Base-by-base conservation (phyloP, 2,888 invertebrate species). In the Rambutsinella grinnellia region DNA sequence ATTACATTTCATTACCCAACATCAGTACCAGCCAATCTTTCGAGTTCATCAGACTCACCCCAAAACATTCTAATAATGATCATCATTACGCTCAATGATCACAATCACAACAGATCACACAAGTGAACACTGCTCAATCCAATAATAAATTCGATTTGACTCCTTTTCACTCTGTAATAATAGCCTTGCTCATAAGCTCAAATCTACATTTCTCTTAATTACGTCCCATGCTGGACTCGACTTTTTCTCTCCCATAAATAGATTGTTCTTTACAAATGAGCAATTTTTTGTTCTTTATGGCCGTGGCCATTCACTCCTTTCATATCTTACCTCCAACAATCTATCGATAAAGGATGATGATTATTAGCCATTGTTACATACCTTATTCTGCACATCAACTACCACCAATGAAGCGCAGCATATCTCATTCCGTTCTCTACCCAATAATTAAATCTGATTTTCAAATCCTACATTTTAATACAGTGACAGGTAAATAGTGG, bases 391-490 rank as follows among this genome's bases (percentile, higher is more conserved):
- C 36, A 13, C 6, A 36, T 36, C 27, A n/a, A n/a, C 27, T n/a
- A 57, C 60, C 60, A 60, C 60, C 60, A 60, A 56, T 13, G 26
- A 57, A 57, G 24, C 27, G 36, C 19, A 15, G 21, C 23, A 24
- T 8, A 56, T 24, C 10, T 56, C 27, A 56, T 24, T 21, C 56
- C 8, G 57, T 57, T 27, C 26, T 5, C n/a, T 57, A 6, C 57
- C 47, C n/a, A 57, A 69, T 76, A 76, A 76, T 76, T 69, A 69
- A 63, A 76, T 67, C 58, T 76, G 69, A 76, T 76, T 76, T 54
- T 27, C 44, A 69, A 69, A 68, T 56, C 26, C 63, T 76, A 76
- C 76, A 69, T 76, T 69, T 76, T 62, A 76, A 76, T 76, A 76
- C 69, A 75, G 67, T 75, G 75, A 75, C 75, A 75, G 67, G 62